Percentiles rank a stretch among this genome's conserved stretches.
phyloP scores from a whole-genome alignment of 2,888 invertebrate species.

The Notocelia uddmanniana region DNA sequence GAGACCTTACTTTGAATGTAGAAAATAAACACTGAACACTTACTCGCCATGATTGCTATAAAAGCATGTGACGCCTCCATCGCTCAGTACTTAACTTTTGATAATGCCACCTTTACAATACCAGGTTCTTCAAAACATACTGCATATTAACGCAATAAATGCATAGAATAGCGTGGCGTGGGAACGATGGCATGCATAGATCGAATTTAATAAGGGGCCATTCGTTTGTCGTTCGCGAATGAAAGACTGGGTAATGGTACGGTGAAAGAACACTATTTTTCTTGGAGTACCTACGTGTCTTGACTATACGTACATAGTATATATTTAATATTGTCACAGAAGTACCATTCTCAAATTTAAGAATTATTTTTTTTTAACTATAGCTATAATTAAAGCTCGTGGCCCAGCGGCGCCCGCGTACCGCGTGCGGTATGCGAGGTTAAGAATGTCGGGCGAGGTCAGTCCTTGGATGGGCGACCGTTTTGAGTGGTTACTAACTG shows the following conservation, averaged over 20 bases:
- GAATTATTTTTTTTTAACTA: not conserved
- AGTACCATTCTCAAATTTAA: not conserved
- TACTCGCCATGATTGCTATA: not conserved
- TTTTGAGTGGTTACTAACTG: too few species aligned
- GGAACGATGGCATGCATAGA: slow-evolving; percentile 17
- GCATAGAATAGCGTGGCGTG: slow-evolving; percentile 17
- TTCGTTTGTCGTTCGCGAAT: slow-evolving; percentile 37
- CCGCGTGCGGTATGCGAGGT: too few species aligned
- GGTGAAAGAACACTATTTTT: slow-evolving; percentile 15
- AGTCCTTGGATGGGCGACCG: too few species aligned
- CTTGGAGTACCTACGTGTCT: not conserved
- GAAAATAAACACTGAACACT: not conserved
- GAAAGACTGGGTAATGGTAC: slow-evolving; percentile 25
- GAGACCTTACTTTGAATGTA: not conserved
- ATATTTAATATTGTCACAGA: not conserved
- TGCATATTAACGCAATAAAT: slow-evolving; percentile 19
- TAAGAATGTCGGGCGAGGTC: too few species aligned
- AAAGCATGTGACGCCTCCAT: slow-evolving; percentile 7
- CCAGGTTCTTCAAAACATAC: slow-evolving; percentile 3
- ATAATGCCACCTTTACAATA: slow-evolving; percentile 8
- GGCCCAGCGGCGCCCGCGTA: too few species aligned
- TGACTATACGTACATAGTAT: not conserved
- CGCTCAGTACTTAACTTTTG: not conserved
- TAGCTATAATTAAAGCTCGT: too few species aligned
- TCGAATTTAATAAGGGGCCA: slow-evolving; percentile 16